These are phyloP conservation scores for Nymphalis urticae DNA, from an alignment of 2,888 invertebrate species.

Conservation along the genomic window DNA sequence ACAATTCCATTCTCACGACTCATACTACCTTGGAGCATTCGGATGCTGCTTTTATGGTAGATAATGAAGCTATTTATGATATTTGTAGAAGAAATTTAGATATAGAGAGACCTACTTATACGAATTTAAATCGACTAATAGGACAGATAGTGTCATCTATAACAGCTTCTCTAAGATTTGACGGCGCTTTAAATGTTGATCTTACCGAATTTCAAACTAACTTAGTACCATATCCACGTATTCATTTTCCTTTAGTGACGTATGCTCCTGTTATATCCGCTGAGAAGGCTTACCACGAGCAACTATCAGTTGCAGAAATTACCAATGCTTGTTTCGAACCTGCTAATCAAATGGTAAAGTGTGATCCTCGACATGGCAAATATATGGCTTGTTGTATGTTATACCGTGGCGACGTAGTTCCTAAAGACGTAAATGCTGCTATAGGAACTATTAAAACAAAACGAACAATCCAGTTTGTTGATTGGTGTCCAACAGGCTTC, in stretches of 20 bases:
- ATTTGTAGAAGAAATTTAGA: conserved; percentile 96
- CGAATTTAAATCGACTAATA: conserved; percentile 96
- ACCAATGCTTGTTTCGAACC: conserved; percentile 98
- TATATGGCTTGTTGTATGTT: conserved; percentile 98
- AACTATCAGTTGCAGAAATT: conserved; percentile 94
- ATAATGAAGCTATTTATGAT: conserved; percentile 94
- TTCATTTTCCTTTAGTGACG: conserved; percentile 95
- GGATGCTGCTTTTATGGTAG: conserved; percentile 97
- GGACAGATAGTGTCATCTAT: conserved; percentile 97
- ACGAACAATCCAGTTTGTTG: conserved; percentile 95
- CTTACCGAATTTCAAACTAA: conserved; percentile 96
- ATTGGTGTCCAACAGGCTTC: conserved; percentile 92
- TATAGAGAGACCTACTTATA: conserved; percentile 97
- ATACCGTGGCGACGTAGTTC: conserved; percentile 96
- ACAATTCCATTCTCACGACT: conserved; percentile 97
- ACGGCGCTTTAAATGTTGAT: conserved; percentile 95
- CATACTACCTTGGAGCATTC: conserved; percentile 97
- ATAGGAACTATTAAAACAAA: conserved; percentile 97
- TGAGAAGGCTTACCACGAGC: conserved; percentile 96
- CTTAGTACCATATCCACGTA: conserved; percentile 96
- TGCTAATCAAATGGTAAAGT: conserved; percentile 97
- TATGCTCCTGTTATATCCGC: conserved; percentile 96
- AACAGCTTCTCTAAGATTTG: conserved; percentile 94
- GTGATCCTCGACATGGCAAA: conserved; percentile 94
- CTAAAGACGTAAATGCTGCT: conserved; percentile 96